Percentiles rank a stretch among this genome's conserved stretches.
phyloP scores from a whole-genome alignment of 2,797 vertebrate genomes.

The Cyprinella venusta region DNA sequence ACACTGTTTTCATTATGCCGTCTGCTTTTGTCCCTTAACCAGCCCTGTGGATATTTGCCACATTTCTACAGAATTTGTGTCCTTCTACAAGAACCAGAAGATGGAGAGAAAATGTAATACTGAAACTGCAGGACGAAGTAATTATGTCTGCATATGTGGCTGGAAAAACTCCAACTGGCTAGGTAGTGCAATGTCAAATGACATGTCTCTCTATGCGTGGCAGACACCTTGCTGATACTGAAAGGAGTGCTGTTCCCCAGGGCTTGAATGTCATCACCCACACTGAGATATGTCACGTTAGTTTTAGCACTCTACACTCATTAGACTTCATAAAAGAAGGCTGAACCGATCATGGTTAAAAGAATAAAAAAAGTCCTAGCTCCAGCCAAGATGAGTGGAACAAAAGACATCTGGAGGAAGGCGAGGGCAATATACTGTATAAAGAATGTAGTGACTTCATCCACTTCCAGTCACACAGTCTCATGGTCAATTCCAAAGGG shows the following conservation, averaged over 20 bases:
- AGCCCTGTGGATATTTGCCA: constrained; percentile 20
- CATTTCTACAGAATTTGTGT: background rate
- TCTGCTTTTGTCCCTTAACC: constrained; percentile 3
- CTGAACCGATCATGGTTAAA: constrained; percentile 11
- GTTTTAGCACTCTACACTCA: constrained; percentile 46
- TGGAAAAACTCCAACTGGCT: constrained; percentile 33
- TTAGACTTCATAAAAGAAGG: constrained; percentile 45
- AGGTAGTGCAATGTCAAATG: constrained; percentile 17
- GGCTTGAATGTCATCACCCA: constrained; percentile 55
- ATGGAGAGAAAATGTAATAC: background rate
- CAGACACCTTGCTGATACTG: constrained; percentile 44
- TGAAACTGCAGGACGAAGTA: background rate
- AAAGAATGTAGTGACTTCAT: constrained; percentile 36
- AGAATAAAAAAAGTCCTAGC: background rate
- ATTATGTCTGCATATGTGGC: background rate
- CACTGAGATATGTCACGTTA: constrained; percentile 42
- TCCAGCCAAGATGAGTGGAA: constrained; percentile 26
- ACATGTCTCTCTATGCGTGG: constrained; percentile 18
- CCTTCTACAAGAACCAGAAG: background rate
- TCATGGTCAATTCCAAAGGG: background rate
- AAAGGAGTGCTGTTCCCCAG: constrained; percentile 40
- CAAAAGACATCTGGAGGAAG: constrained; percentile 29
- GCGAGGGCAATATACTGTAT: constrained; percentile 10
- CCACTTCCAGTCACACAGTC: background rate
- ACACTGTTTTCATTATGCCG: constrained; percentile 27